phyloP scores from a whole-genome alignment of 2,797 vertebrate genomes.

The Limosa lapponica region DNA sequence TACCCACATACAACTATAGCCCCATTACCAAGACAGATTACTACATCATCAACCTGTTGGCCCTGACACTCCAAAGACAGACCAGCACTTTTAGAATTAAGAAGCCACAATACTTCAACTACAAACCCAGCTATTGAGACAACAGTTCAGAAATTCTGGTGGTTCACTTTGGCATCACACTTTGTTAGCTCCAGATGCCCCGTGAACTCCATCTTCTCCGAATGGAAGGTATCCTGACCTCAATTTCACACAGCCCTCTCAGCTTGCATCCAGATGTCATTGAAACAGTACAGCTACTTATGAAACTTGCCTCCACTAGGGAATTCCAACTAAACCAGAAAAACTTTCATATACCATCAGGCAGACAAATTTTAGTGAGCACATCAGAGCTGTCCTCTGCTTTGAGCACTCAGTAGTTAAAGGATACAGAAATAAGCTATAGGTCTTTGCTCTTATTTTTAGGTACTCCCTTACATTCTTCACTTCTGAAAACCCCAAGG shows the following conservation, averaged over 20 bases:
- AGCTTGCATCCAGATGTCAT: background rate
- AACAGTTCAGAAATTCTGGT: background rate
- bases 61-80: background rate
- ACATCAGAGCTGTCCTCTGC: background rate
- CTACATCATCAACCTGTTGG: background rate
- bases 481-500: background rate
- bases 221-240: background rate
- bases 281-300: background rate
- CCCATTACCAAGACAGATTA: background rate
- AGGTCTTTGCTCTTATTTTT: background rate
- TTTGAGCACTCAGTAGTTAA: background rate
- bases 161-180: background rate
- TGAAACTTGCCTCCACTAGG: background rate
- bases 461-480: background rate
- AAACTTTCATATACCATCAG: background rate
- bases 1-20: background rate
- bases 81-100: background rate
- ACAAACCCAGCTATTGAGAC: background rate
- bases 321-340: background rate
- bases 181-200: background rate
- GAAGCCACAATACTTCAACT: background rate
- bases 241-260: background rate
- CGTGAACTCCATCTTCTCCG: background rate
- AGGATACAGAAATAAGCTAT: background rate
- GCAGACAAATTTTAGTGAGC: background rate